Conservation (phyloP, 1,140 invertebrate genomes). For the Drosophila baimaii region DNA sequence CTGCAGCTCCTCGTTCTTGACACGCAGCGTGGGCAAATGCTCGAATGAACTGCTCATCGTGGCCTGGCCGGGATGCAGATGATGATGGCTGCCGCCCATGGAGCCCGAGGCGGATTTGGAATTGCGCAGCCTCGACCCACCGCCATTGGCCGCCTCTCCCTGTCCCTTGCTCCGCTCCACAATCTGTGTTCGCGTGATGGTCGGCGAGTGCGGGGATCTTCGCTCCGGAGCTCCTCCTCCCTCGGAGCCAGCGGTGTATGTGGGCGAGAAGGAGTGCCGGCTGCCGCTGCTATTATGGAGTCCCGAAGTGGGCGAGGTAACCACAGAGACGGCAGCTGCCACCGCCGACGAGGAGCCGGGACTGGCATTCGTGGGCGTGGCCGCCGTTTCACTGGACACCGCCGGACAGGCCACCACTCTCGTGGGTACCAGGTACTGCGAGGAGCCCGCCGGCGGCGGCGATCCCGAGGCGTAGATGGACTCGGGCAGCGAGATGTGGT, state of each 20-base stretch:
- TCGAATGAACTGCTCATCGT: constrained; percentile 76
- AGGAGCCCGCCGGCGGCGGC: constrained; percentile 78
- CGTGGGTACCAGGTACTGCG: constrained; percentile 79
- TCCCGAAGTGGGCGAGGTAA: constrained; percentile 62
- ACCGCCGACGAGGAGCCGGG: constrained; percentile 38
- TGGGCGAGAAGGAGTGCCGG: constrained; percentile 66
- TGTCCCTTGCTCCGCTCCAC: constrained; percentile 40
- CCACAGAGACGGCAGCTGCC: constrained; percentile 61
- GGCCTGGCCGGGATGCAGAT: constrained; percentile 67
- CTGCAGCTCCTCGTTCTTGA: constrained; percentile 86
- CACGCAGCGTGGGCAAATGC: constrained; percentile 84
- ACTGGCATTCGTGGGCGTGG: constrained; percentile 62
- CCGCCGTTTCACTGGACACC: constrained; percentile 65
- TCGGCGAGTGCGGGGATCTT: constrained; percentile 63
- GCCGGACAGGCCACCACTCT: constrained; percentile 61
- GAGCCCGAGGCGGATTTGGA: constrained; percentile 69
- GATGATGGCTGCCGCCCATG: constrained; percentile 55
- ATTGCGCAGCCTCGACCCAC: constrained; percentile 60
- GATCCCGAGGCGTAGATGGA: constrained; percentile 80
- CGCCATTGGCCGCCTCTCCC: constrained; percentile 52
- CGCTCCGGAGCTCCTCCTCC: constrained; percentile 54
- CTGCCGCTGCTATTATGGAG: constrained; percentile 41
- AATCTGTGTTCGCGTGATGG: constrained; percentile 30
- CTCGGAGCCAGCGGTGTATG: constrained; percentile 60
- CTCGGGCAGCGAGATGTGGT: constrained; percentile 81